phyloP scores from a whole-genome alignment of 1,140 invertebrate genomes.

The Pentalonia nigronervosa region DNA sequence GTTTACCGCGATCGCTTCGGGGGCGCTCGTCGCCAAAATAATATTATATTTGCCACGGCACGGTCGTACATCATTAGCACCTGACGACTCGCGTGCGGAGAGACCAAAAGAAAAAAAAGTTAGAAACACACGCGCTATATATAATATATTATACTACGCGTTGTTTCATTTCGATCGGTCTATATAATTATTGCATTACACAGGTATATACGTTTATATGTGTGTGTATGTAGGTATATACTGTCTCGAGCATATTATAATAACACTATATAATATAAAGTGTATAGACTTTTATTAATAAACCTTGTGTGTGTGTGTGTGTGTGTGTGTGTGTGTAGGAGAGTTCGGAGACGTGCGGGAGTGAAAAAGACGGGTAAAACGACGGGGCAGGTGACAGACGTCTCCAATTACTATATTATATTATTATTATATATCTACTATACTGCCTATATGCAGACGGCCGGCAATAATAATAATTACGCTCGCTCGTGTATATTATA shows the following conservation, averaged over 20 bases:
- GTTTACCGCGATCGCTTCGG: neutral
- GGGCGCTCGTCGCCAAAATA: neutral
- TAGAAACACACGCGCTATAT: neutral
- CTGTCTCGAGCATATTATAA: neutral
- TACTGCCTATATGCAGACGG: too few species aligned
- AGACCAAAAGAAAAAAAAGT: neutral
- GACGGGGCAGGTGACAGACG: conserved; percentile 55
- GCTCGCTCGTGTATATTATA: neutral
- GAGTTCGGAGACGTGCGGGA: neutral
- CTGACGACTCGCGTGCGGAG: conserved; percentile 6
- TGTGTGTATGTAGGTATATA: neutral
- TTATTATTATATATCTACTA: neutral
- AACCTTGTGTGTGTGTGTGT: neutral
- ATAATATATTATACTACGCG: neutral
- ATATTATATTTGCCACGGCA: neutral
- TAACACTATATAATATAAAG: neutral
- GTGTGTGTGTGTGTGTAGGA: neutral
- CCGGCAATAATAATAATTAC: conserved; percentile 17
- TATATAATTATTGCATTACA: conserved; percentile 22
- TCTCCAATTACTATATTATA: conserved; percentile 29
- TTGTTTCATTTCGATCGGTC: neutral
- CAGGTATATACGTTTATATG: too few species aligned
- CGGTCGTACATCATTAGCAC: neutral
- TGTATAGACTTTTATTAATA: neutral
- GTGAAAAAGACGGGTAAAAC: conserved; percentile 21